These are phyloP conservation scores for Datnioides undecimradiatus DNA, from an alignment of 2,113 vertebrate species.

Conservation along the genomic window DNA sequence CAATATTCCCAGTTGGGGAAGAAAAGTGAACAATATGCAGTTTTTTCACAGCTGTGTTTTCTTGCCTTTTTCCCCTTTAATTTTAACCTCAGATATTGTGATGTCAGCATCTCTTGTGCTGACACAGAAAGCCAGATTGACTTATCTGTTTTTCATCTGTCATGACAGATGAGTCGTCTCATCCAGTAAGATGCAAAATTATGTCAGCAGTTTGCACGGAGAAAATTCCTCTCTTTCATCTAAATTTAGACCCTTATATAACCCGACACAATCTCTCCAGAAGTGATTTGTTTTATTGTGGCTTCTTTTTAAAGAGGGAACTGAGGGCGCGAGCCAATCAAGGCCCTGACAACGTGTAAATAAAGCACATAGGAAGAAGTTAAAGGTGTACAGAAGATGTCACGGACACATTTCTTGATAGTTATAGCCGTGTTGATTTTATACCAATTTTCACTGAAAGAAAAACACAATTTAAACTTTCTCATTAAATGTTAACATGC, in stretches of 20 bases:
- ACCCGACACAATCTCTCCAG: conserved; percentile 19
- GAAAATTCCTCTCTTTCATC: conserved; percentile 14
- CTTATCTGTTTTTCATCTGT: conserved; percentile 17
- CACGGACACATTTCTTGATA: neutral
- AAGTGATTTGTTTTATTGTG: conserved; percentile 34
- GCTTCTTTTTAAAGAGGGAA: conserved; percentile 29
- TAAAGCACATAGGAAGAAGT: neutral
- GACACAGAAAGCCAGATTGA: neutral
- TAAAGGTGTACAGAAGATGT: neutral
- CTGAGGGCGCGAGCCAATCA: neutral
- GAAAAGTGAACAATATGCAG: neutral
- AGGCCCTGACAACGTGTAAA: conserved; percentile 11
- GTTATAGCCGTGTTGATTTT: neutral
- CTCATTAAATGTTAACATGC: neutral
- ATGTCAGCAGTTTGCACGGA: neutral
- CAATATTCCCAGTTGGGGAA: neutral
- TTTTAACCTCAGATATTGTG: neutral
- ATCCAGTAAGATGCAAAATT: conserved; percentile 13
- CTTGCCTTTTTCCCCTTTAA: neutral
- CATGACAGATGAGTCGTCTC: conserved; percentile 1
- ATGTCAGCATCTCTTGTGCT: neutral
- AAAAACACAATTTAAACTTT: neutral
- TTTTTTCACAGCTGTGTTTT: neutral
- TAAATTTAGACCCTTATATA: conserved; percentile 49
- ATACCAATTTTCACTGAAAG: neutral